Evolutionary conservation across 2,113 vertebrate genomes (phyloP).

Genomic region (Daphoenositta chrysoptera): DNA sequence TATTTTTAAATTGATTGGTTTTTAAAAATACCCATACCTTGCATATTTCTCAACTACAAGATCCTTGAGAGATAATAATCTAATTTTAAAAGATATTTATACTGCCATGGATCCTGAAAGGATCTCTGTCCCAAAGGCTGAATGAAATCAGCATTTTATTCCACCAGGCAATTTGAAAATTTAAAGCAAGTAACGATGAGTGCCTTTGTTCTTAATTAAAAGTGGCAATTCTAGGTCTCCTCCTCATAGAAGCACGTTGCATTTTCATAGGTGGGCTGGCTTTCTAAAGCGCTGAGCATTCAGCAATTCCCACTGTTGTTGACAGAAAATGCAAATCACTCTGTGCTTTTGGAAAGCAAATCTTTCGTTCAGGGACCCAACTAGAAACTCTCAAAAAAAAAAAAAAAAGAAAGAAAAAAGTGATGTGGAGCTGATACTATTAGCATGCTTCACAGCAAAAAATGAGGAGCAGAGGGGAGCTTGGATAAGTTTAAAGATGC

Average conservation of each 20-base stretch:
- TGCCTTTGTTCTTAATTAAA: constrained; percentile 43
- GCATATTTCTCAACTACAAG: background rate
- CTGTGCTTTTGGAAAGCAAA: background rate
- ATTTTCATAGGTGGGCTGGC: constrained; percentile 37
- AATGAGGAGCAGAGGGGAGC: background rate
- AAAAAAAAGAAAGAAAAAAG: no score
- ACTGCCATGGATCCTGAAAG: background rate
- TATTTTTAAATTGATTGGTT: background rate
- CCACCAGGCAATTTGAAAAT: constrained; percentile 4
- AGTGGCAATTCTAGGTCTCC: constrained; percentile 52
- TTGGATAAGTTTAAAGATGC: background rate
- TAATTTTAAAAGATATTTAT: background rate
- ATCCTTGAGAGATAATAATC: background rate
- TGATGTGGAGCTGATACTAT: background rate
- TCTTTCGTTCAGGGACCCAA: background rate
- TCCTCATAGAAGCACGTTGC: background rate
- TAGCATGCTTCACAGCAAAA: background rate
- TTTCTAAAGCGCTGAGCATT: constrained; percentile 8
- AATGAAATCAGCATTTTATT: constrained; percentile 33
- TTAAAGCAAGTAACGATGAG: constrained; percentile 9
- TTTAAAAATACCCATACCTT: background rate
- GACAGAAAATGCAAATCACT: constrained; percentile 44
- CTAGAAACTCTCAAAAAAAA: background rate
- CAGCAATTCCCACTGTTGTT: constrained; percentile 27
- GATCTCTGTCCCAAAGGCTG: background rate